Percentiles rank a stretch among this genome's conserved stretches.
Evolutionary conservation across 2,797 vertebrate genomes (phyloP).

Genomic region (Hippoglossus hippoglossus): DNA sequence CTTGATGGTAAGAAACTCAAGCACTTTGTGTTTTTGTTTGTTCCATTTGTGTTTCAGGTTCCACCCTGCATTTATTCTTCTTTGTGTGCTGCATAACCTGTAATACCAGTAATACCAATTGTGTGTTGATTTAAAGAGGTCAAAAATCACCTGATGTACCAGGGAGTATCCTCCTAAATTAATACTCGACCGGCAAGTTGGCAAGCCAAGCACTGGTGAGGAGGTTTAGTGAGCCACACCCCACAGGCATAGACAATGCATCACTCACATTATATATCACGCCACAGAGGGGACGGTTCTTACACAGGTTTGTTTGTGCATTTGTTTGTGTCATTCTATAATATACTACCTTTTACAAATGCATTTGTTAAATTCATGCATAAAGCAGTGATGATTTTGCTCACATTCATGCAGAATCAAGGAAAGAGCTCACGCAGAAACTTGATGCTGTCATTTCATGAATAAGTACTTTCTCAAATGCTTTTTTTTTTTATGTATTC

Average conservation of each 20-base stretch:
- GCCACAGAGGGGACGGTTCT: too few species aligned
- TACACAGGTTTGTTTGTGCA: background rate
- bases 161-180: constrained; percentile 18
- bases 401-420: background rate
- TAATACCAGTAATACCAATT: background rate
- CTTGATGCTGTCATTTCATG: too few species aligned
- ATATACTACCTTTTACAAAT: background rate
- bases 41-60: background rate
- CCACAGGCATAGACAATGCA: background rate
- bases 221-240: constrained; percentile 3
- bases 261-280: too few species aligned
- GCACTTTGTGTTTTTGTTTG: background rate
- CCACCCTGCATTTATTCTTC: background rate
- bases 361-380: background rate
- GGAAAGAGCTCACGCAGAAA: too few species aligned
- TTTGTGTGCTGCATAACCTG: constrained; percentile 21
- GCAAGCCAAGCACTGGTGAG: background rate
- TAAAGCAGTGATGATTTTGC: background rate
- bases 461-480: too few species aligned
- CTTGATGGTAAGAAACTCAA: background rate
- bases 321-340: background rate
- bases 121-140: background rate
- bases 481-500: background rate
- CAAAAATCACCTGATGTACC: background rate
- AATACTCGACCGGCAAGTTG: background rate